phyloP scores from a whole-genome alignment of 2,888 invertebrate species.

The Erebia epiphron region DNA sequence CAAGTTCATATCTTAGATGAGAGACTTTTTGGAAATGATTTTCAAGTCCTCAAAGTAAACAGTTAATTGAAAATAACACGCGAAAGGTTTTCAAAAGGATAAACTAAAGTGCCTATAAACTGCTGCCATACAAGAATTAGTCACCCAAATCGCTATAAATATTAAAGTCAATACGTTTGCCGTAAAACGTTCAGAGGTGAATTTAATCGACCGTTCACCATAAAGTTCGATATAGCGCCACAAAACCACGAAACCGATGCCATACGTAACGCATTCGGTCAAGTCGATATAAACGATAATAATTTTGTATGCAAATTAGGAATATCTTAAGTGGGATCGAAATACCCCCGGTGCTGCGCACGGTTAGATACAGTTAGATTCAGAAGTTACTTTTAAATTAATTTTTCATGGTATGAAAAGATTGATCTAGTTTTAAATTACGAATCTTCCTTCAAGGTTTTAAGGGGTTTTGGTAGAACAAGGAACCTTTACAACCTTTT shows the following conservation, averaged over 20 bases:
- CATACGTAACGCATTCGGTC: conserved; percentile 51
- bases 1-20: too few relatives aligned
- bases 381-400: conserved; percentile 46
- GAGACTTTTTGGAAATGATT: too few relatives aligned
- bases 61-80: too few relatives aligned
- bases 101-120: not conserved
- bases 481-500: too few relatives aligned
- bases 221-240: conserved; percentile 39
- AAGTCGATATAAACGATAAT: conserved; percentile 58
- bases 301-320: conserved; percentile 73
- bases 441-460: too few relatives aligned
- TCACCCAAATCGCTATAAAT: conserved; percentile 6
- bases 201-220: conserved; percentile 59
- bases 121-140: not conserved
- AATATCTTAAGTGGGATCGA: conserved; percentile 76
- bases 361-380: conserved; percentile 49
- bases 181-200: conserved; percentile 41
- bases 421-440: too few relatives aligned
- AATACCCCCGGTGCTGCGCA: conserved; percentile 39
- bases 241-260: conserved; percentile 52
- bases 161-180: conserved; percentile 5
- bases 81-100: not conserved
- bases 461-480: too few relatives aligned
- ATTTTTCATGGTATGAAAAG: too few relatives aligned
- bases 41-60: too few relatives aligned